phyloP scores from a whole-genome alignment of 2,797 vertebrate genomes.

The Anabas testudineus region DNA sequence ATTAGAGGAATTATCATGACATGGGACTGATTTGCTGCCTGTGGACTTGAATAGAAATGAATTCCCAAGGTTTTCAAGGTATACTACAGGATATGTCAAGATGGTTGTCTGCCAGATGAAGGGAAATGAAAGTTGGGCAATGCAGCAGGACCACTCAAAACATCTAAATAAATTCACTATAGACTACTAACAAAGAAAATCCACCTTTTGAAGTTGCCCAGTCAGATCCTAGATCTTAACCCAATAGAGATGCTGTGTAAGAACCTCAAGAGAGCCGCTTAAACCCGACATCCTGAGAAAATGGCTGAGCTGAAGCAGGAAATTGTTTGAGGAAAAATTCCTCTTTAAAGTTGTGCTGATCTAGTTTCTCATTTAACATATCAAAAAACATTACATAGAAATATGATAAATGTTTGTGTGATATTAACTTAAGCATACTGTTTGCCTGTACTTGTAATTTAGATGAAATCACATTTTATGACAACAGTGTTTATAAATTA shows the following conservation, averaged over 20 bases:
- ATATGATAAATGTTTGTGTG: too few species aligned
- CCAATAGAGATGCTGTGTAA: not conserved
- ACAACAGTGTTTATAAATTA: not conserved
- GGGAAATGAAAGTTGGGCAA: too few species aligned
- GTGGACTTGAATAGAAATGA: not conserved
- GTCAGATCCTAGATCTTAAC: too few species aligned
- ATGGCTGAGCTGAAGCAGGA: not conserved
- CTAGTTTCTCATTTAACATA: not conserved
- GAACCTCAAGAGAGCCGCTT: not conserved
- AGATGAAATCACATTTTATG: not conserved
- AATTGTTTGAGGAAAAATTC: not conserved
- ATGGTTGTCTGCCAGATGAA: too few species aligned
- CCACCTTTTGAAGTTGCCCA: too few species aligned
- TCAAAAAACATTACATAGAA: too few species aligned
- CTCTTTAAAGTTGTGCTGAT: not conserved
- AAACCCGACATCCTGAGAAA: too few species aligned
- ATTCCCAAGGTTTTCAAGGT: too few species aligned
- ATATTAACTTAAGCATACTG: not conserved
- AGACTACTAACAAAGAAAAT: too few species aligned
- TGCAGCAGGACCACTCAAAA: too few species aligned
- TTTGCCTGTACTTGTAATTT: not conserved
- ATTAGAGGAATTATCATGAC: not conserved
- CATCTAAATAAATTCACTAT: too few species aligned
- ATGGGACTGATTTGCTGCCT: not conserved
- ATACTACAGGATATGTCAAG: too few species aligned